phyloP scores from a whole-genome alignment of 2,113 vertebrate genomes.

The Orycteropus afer region DNA sequence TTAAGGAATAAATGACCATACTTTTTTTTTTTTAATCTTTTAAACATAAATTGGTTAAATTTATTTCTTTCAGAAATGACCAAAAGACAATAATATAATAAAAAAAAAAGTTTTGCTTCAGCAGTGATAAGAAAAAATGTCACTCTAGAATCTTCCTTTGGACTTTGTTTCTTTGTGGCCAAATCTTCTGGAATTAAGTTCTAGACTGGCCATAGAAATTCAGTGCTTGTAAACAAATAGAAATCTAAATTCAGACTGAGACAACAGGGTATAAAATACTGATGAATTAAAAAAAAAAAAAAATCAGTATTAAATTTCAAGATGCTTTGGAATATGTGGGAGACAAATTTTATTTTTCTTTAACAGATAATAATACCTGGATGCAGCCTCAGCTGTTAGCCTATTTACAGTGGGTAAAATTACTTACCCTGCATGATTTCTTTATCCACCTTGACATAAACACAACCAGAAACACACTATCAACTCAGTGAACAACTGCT shows the following conservation, averaged over 20 bases:
- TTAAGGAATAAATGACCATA: slow-evolving; percentile 82
- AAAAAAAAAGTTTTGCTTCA: slow-evolving; percentile 10
- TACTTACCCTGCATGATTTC: slow-evolving; percentile 67
- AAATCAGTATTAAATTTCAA: neutral
- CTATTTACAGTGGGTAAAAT: slow-evolving; percentile 55
- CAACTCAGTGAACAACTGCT: neutral
- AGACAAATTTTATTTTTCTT: slow-evolving; percentile 22
- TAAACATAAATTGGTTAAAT: slow-evolving; percentile 69
- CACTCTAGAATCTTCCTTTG: slow-evolving; percentile 65
- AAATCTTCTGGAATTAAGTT: slow-evolving; percentile 41
- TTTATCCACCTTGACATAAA: slow-evolving; percentile 28
- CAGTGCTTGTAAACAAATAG: neutral
- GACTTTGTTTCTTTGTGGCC: neutral
- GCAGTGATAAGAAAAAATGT: slow-evolving; percentile 50
- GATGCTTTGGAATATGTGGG: neutral
- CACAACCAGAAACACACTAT: neutral
- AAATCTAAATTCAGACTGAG: slow-evolving; percentile 12
- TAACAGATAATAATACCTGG: neutral
- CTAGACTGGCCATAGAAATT: neutral
- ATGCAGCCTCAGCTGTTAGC: neutral
- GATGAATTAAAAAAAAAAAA: neutral
- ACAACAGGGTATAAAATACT: neutral
- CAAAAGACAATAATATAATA: slow-evolving; percentile 64
- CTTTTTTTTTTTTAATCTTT: slow-evolving; percentile 67
- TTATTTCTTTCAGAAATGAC: slow-evolving; percentile 72